These are phyloP conservation scores for Tromatobia lineatoria DNA, from an alignment of 2,888 invertebrate genomes.

Conservation along the genomic window DNA sequence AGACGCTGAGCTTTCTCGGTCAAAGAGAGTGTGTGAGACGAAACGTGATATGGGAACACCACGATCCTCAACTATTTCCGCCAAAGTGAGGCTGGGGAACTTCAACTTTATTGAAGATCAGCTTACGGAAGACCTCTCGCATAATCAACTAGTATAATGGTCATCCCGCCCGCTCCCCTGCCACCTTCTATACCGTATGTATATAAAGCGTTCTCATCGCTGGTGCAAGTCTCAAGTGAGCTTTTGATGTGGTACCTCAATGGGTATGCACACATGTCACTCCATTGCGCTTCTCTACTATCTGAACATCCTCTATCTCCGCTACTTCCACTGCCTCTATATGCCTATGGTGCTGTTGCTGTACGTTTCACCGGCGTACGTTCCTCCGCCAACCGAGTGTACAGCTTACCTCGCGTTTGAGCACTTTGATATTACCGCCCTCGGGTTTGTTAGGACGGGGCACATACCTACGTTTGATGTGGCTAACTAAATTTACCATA, in stretches of 20 bases:
- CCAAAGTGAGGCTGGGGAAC: slow-evolving; percentile 1
- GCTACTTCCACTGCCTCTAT: slow-evolving; percentile 24
- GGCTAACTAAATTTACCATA: slow-evolving; percentile 75
- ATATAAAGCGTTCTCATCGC: neutral
- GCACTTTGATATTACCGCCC: slow-evolving; percentile 63
- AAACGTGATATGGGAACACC: slow-evolving; percentile 43
- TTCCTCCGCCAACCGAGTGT: slow-evolving; percentile 29
- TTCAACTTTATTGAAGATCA: slow-evolving; percentile 66
- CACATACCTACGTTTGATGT: slow-evolving; percentile 75
- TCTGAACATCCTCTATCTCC: slow-evolving; percentile 39
- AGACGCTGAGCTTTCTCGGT: slow-evolving; percentile 41
- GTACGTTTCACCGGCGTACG: slow-evolving; percentile 5
- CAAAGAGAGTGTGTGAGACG: slow-evolving; percentile 59
- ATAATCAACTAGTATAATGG: slow-evolving; percentile 68
- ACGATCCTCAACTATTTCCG: slow-evolving; percentile 6
- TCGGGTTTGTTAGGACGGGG: slow-evolving; percentile 74
- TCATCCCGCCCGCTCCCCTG: slow-evolving; percentile 43
- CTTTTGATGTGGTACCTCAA: slow-evolving; percentile 67
- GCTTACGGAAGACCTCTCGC: slow-evolving; percentile 66
- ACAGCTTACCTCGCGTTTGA: slow-evolving; percentile 60
- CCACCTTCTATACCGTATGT: neutral
- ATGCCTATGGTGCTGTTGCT: slow-evolving; percentile 5
- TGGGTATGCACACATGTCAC: slow-evolving; percentile 61
- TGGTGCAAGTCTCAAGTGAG: slow-evolving; percentile 56
- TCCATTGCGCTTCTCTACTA: slow-evolving; percentile 46